phyloP scores from a whole-genome alignment of 2,888 invertebrate genomes.

The Ephialtes manifestator region DNA sequence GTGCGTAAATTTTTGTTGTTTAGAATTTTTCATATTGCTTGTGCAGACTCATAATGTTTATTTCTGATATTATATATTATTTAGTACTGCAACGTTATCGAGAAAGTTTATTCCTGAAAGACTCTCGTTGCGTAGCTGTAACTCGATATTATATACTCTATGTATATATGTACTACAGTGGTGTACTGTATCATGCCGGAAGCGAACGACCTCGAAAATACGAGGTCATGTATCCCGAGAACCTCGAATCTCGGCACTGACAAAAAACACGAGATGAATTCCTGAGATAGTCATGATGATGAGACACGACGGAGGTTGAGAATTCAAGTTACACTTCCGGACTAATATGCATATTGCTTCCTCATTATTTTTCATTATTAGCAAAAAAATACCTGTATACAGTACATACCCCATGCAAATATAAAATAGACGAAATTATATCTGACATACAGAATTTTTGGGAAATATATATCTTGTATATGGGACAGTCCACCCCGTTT shows the following conservation, averaged over 20 bases:
- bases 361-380: too few species aligned
- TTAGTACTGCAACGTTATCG: background rate
- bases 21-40: background rate
- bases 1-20: background rate
- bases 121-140: constrained; percentile 35
- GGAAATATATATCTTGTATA: too few species aligned
- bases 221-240: constrained; percentile 13
- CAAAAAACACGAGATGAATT: background rate
- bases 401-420: too few species aligned
- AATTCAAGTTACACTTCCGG: constrained; percentile 6
- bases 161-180: constrained; percentile 9
- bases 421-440: too few species aligned
- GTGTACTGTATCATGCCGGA: constrained; percentile 42
- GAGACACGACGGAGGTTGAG: background rate
- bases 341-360: background rate
- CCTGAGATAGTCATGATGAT: background rate
- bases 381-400: too few species aligned
- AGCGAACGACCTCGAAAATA: constrained; percentile 59
- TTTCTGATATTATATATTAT: too few species aligned
- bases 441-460: too few species aligned
- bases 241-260: background rate
- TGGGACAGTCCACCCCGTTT: too few species aligned
- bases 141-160: constrained; percentile 31
- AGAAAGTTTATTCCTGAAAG: constrained; percentile 32
- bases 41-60: background rate